Percentiles rank a stretch among this genome's conserved stretches.
Evolutionary conservation across 2,888 invertebrate genomes (phyloP).

Genomic region (Mamestra brassicae): DNA sequence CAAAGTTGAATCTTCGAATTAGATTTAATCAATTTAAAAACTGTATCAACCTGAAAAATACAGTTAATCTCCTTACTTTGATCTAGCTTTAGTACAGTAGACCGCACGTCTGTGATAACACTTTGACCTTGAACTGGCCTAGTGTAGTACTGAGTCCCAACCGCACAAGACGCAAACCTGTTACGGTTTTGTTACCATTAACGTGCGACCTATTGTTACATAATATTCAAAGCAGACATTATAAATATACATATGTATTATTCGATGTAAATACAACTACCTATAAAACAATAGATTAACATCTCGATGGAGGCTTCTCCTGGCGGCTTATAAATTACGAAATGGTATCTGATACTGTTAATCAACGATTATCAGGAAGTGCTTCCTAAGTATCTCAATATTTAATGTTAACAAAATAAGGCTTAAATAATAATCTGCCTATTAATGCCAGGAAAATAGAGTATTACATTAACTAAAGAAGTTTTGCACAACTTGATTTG

Average conservation of each 20-base stretch:
- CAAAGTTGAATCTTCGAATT: neutral
- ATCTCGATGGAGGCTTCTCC: conserved; percentile 10
- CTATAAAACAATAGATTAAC: conserved; percentile 37
- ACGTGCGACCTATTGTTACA: neutral
- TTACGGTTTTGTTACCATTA: neutral
- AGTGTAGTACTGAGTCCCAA: neutral
- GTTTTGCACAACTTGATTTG: neutral
- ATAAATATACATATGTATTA: neutral
- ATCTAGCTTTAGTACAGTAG: neutral
- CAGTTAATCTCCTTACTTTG: neutral
- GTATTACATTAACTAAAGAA: too few species aligned
- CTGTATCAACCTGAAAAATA: neutral
- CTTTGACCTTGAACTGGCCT: neutral
- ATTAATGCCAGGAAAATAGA: neutral
- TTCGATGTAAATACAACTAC: neutral
- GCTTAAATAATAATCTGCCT: neutral
- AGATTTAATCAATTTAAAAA: neutral
- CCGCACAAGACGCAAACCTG: neutral
- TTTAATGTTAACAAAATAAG: conserved; percentile 17
- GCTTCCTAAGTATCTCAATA: conserved; percentile 16
- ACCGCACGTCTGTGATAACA: neutral
- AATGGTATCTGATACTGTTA: conserved; percentile 40
- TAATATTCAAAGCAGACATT: neutral
- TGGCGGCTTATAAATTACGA: conserved; percentile 42
- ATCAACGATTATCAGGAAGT: conserved; percentile 34